Evolutionary conservation across 30 jellyfish, hydroid and myxozoan genomes (phyloP).

Genomic region (Calvadosia cruxmelitensis): DNA sequence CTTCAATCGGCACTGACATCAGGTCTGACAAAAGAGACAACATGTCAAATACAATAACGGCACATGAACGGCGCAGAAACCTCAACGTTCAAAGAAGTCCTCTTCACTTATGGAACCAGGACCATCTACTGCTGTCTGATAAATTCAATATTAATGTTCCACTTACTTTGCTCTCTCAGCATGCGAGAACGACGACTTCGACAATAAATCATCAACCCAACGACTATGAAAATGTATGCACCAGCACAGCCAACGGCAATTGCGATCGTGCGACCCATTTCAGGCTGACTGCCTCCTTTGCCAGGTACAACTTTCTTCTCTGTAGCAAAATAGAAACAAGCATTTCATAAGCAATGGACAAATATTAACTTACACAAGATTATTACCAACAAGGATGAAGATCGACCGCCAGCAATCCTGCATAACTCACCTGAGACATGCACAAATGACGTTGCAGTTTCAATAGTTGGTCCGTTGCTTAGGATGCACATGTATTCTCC

Average conservation of each 20-base stretch:
- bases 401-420: neutral
- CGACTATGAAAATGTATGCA: slow-evolving; percentile 68
- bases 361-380: too few species aligned
- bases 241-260: slow-evolving; percentile 99
- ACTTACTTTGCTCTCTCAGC: slow-evolving; percentile 67
- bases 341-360: too few species aligned
- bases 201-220: slow-evolving; percentile 89
- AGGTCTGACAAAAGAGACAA: neutral
- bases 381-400: too few species aligned
- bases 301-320: neutral
- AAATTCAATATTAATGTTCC: too few species aligned
- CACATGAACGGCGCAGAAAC: too few species aligned
- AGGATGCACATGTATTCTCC: slow-evolving; percentile 61
- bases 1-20: slow-evolving; percentile 35
- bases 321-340: neutral
- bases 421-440: neutral
- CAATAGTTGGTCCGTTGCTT: slow-evolving; percentile 39
- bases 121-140: too few species aligned
- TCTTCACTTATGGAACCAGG: too few species aligned
- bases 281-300: slow-evolving; percentile 23
- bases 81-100: too few species aligned
- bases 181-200: slow-evolving; percentile 80
- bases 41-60: too few species aligned
- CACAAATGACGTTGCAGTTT: neutral
- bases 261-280: slow-evolving; percentile 88